These are phyloP conservation scores for Eptatretus atami DNA, from an alignment of 2,797 vertebrate genomes.

Conservation along the genomic window DNA sequence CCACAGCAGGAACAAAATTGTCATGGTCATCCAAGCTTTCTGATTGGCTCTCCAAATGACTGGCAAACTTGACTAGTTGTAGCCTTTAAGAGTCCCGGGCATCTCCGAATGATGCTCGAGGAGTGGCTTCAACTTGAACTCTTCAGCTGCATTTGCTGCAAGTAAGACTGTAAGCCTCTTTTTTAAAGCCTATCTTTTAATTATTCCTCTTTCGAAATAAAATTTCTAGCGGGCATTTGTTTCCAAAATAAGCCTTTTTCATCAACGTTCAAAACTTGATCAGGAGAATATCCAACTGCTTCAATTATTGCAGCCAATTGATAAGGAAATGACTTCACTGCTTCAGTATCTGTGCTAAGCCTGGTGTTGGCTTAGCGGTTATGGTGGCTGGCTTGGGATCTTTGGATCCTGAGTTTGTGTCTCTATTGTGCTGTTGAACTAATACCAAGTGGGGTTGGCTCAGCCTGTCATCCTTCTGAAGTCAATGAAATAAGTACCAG, in stretches of 20 bases:
- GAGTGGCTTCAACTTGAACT: conserved; percentile 3
- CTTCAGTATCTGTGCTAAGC: neutral
- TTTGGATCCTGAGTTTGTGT: too few relatives aligned
- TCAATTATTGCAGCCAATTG: neutral
- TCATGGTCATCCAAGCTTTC: neutral
- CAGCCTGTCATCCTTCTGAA: too few relatives aligned
- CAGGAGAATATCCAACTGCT: neutral
- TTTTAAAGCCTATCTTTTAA: neutral
- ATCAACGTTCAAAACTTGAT: neutral
- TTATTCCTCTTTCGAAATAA: neutral
- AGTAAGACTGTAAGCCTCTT: neutral
- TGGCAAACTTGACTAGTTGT: neutral
- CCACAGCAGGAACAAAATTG: neutral
- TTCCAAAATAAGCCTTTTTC: neutral
- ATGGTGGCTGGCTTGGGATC: too few relatives aligned
- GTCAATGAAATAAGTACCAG: too few relatives aligned
- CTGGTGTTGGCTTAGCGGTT: too few relatives aligned
- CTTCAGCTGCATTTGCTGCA: neutral
- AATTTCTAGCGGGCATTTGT: neutral
- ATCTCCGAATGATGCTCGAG: neutral
- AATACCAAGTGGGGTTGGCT: too few relatives aligned
- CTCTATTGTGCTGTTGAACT: too few relatives aligned
- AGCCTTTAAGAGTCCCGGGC: neutral
- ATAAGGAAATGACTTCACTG: neutral
- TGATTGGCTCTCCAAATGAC: neutral